A percentile compares a stretch with the other conserved stretches of the same genome.
These are phyloP conservation scores for Sinopyrophorus schimmeli DNA, from an alignment of 2,888 invertebrate species.

Conservation along the genomic window DNA sequence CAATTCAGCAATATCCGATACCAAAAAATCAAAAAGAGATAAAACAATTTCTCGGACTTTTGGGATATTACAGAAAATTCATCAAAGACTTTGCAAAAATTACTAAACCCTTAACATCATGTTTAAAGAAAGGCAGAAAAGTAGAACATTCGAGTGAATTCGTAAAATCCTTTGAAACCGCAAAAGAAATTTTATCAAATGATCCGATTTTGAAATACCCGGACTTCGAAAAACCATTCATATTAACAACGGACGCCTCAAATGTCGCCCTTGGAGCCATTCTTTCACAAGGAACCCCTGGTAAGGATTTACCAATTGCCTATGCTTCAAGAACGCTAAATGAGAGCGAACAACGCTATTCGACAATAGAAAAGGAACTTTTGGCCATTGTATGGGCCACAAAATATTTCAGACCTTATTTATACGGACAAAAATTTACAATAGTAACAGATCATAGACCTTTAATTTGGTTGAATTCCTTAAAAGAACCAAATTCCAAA, in stretches of 20 bases:
- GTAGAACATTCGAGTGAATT: too few relatives aligned
- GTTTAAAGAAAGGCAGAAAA: too few relatives aligned
- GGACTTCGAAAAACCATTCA: slow-evolving; percentile 18
- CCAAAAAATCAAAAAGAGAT: slow-evolving; percentile 7
- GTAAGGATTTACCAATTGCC: neutral
- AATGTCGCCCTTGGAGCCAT: too few relatives aligned
- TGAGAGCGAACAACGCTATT: neutral
- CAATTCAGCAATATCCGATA: neutral
- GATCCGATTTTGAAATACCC: slow-evolving; percentile 24
- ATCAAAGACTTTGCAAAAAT: slow-evolving; percentile 2
- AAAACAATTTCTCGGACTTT: slow-evolving; percentile 1
- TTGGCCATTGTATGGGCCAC: neutral
- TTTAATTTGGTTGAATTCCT: neutral
- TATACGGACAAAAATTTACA: neutral
- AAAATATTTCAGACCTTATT: neutral
- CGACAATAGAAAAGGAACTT: neutral
- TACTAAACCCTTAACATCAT: slow-evolving; percentile 5
- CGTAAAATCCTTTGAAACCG: slow-evolving; percentile 6
- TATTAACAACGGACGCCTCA: slow-evolving; percentile 30
- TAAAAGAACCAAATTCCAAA: neutral
- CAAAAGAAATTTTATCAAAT: slow-evolving; percentile 13
- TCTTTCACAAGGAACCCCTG: too few relatives aligned
- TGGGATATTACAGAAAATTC: slow-evolving; percentile 2
- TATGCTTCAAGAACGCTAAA: neutral
- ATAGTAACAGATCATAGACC: neutral